Evolutionary conservation across 2,888 invertebrate genomes (phyloP).

Genomic region (Stegophylla sp.): DNA sequence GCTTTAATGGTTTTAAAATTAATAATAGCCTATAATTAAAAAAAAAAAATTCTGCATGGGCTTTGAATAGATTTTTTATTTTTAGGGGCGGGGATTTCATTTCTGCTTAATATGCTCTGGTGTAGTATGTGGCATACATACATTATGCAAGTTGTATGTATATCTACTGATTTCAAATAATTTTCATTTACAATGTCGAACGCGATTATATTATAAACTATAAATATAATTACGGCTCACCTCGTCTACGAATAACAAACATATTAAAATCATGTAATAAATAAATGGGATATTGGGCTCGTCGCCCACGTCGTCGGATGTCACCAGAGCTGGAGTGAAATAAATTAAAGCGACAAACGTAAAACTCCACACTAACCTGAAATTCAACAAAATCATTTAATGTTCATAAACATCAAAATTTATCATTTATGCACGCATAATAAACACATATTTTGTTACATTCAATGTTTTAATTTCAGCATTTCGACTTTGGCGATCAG

Average conservation of each 20-base stretch:
- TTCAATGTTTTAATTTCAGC: background rate
- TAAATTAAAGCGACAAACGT: background rate
- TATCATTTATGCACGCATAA: background rate
- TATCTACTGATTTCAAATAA: too few relatives aligned
- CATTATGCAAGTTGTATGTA: too few relatives aligned
- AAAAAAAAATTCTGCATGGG: too few relatives aligned
- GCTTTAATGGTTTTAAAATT: too few relatives aligned
- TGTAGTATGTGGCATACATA: too few relatives aligned
- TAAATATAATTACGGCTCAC: background rate
- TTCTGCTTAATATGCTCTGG: too few relatives aligned
- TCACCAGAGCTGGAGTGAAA: background rate
- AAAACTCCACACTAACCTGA: background rate
- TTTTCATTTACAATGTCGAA: too few relatives aligned
- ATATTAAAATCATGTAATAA: constrained; percentile 12
- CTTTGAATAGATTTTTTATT: too few relatives aligned
- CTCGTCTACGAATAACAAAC: background rate
- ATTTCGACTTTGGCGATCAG: too few relatives aligned
- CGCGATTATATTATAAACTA: background rate
- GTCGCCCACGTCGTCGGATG: background rate
- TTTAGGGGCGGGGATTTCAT: too few relatives aligned
- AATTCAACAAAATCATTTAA: background rate
- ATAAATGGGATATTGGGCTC: background rate
- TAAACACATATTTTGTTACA: background rate
- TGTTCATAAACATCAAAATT: background rate
- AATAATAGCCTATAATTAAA: too few relatives aligned